These are phyloP conservation scores for Pelochelys cantorii DNA, from an alignment of 2,797 vertebrate genomes.

Conservation along the genomic window DNA sequence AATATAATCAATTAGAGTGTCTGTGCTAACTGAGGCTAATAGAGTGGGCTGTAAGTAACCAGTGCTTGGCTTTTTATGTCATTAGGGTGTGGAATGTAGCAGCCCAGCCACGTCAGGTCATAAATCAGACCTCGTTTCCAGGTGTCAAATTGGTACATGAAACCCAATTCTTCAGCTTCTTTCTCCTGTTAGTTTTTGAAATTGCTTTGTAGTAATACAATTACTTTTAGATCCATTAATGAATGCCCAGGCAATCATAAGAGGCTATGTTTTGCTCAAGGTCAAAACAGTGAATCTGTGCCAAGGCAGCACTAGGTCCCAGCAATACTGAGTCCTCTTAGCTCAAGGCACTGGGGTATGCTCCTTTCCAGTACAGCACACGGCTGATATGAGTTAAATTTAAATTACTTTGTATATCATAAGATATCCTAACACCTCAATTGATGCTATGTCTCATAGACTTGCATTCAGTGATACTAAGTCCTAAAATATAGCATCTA, in stretches of 20 bases:
- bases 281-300: not conserved
- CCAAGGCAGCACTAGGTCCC: not conserved
- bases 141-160: too few relatives aligned
- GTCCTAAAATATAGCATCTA: not conserved
- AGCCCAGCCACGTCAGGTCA: too few relatives aligned
- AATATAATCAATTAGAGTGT: too few relatives aligned
- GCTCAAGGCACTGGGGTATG: slow-evolving; percentile 8
- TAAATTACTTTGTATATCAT: not conserved
- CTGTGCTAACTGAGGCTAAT: too few relatives aligned
- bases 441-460: not conserved
- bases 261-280: slow-evolving; percentile 50
- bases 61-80: too few relatives aligned
- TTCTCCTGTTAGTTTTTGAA: too few relatives aligned
- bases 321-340: not conserved
- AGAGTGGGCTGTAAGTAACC: too few relatives aligned
- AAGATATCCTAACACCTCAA: not conserved
- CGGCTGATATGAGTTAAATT: not conserved
- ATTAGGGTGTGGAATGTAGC: too few relatives aligned
- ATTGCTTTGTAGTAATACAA: too few relatives aligned
- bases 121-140: too few relatives aligned
- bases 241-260: not conserved
- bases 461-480: not conserved
- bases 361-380: slow-evolving; percentile 14
- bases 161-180: too few relatives aligned
- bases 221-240: too few relatives aligned